Evolutionary conservation across 2,797 vertebrate genomes (phyloP).

Genomic region (Tiaroga cobitis): DNA sequence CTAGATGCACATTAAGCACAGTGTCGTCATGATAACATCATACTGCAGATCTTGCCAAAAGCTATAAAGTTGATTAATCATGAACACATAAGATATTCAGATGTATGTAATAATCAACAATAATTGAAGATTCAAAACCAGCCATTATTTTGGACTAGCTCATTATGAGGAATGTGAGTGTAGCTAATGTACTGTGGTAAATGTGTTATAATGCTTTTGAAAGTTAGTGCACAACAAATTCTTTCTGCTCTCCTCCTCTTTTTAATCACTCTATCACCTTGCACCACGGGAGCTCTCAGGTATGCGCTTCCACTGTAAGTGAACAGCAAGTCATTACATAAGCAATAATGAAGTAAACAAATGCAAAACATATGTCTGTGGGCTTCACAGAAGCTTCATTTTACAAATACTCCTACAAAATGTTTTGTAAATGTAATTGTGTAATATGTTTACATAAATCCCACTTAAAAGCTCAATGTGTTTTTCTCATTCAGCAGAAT

Average conservation of each 20-base stretch:
- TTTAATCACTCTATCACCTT: slow-evolving; percentile 7
- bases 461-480: background rate
- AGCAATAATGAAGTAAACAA: slow-evolving; percentile 16
- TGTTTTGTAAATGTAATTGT: slow-evolving; percentile 17
- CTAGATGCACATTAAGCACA: slow-evolving; percentile 15
- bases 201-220: slow-evolving; percentile 21
- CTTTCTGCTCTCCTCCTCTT: background rate
- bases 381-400: slow-evolving; percentile 15
- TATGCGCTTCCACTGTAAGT: background rate
- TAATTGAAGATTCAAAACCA: slow-evolving; percentile 22
- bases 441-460: slow-evolving; percentile 25
- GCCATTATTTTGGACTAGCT: slow-evolving; percentile 23
- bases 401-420: background rate
- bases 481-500: background rate
- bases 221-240: slow-evolving; percentile 11
- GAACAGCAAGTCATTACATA: slow-evolving; percentile 29
- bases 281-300: background rate
- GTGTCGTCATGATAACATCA: slow-evolving; percentile 29
- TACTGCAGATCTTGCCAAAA: slow-evolving; percentile 16
- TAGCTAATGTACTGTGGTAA: slow-evolving; percentile 17
- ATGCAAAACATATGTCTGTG: background rate
- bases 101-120: background rate
- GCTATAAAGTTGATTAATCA: slow-evolving; percentile 39
- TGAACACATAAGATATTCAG: slow-evolving; percentile 14
- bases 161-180: slow-evolving; percentile 2